phyloP scores from a whole-genome alignment of 2,797 vertebrate species.

The Trachops cirrhosus region DNA sequence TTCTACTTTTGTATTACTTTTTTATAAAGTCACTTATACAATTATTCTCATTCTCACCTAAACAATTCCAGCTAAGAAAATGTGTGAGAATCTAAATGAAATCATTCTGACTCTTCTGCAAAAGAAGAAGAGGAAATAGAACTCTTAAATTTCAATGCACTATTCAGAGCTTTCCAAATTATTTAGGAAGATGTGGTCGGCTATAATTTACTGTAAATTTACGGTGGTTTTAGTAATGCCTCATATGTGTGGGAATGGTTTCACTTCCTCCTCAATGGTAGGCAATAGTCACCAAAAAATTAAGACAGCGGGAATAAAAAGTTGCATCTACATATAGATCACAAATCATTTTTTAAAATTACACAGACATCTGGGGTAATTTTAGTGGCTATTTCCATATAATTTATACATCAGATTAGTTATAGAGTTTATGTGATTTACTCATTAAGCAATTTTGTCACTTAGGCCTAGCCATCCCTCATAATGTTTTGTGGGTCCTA shows the following conservation, averaged over 20 bases:
- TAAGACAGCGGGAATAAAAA: neutral
- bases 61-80: neutral
- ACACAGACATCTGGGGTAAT: neutral
- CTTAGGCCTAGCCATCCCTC: neutral
- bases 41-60: neutral
- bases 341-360: neutral
- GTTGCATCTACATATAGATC: neutral
- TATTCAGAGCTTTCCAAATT: constrained; percentile 12
- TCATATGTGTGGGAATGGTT: neutral
- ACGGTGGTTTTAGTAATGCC: constrained; percentile 22
- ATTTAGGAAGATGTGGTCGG: constrained; percentile 5
- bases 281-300: neutral
- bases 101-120: constrained; percentile 5
- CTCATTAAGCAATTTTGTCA: neutral
- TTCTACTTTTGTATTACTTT: neutral
- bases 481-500: neutral
- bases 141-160: neutral
- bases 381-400: neutral
- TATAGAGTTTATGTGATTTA: neutral
- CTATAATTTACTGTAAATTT: constrained; percentile 15
- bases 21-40: neutral
- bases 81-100: neutral
- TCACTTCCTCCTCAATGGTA: constrained; percentile 36
- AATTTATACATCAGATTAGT: neutral
- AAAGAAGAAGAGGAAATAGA: constrained; percentile 56